A percentile compares a stretch with the other conserved stretches of the same genome.
Conservation (phyloP, 2,797 vertebrate genomes). For the Centropyge bicolor region DNA sequence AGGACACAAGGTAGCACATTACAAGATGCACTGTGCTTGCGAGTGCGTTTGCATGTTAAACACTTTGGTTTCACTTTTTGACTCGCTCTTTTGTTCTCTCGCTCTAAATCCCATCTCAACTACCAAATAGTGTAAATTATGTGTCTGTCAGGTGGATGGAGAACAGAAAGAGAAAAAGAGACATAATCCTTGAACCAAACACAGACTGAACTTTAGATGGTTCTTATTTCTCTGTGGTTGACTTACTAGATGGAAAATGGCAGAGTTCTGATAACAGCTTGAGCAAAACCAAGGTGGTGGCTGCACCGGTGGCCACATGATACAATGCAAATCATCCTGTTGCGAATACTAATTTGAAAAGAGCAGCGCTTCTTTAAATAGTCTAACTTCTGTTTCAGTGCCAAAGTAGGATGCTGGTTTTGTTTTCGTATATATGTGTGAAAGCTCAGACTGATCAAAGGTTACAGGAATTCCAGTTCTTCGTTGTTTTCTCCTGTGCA, state of each 20-base stretch:
- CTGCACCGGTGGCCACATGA: no score
- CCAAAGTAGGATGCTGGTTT: background rate
- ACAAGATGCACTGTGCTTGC: background rate
- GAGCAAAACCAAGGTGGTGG: background rate
- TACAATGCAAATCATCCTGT: no score
- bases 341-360: no score
- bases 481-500: background rate
- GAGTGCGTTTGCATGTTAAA: background rate
- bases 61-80: background rate
- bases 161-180: background rate
- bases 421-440: background rate
- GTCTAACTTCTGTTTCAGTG: background rate
- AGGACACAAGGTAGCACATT: constrained; percentile 2
- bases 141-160: no score
- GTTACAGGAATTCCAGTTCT: background rate
- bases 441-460: background rate
- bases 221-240: background rate
- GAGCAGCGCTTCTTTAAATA: background rate
- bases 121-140: no score
- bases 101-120: no score
- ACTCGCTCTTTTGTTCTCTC: no score
- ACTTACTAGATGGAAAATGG: background rate
- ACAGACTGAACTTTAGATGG: background rate
- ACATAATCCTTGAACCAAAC: background rate
- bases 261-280: background rate